These are phyloP conservation scores for Gallinago jamesoni DNA, from an alignment of 2,113 vertebrate genomes.

Conservation along the genomic window DNA sequence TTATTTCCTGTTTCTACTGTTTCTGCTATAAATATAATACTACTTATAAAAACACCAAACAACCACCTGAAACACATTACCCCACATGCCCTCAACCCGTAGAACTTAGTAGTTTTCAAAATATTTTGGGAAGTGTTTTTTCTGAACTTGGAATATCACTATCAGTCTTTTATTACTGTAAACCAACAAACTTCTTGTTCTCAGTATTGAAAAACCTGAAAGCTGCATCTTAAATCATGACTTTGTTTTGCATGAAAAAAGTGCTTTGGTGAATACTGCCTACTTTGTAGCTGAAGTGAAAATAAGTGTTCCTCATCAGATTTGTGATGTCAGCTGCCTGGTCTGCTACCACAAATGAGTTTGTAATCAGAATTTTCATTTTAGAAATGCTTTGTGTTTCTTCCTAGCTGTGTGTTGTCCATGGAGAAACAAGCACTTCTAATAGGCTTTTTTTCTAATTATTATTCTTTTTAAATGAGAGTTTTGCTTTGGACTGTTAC, in stretches of 20 bases:
- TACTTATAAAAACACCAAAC: background rate
- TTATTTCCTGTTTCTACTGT: background rate
- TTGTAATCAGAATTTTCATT: background rate
- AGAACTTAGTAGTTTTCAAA: background rate
- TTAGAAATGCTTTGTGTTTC: background rate
- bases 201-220: background rate
- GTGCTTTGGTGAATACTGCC: background rate
- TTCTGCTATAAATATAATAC: background rate
- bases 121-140: background rate
- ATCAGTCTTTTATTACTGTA: background rate
- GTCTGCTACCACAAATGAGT: background rate
- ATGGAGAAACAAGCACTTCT: background rate
- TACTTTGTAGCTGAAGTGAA: background rate
- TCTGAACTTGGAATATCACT: background rate
- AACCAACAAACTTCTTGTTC: background rate
- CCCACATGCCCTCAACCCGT: too few relatives aligned
- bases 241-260: background rate
- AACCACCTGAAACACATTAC: background rate
- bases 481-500: background rate
- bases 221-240: background rate
- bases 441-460: background rate
- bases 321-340: background rate
- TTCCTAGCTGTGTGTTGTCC: background rate
- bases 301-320: background rate
- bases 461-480: background rate